These are phyloP conservation scores for Alfaro cultratus DNA, from an alignment of 2,797 vertebrate genomes.

Conservation along the genomic window DNA sequence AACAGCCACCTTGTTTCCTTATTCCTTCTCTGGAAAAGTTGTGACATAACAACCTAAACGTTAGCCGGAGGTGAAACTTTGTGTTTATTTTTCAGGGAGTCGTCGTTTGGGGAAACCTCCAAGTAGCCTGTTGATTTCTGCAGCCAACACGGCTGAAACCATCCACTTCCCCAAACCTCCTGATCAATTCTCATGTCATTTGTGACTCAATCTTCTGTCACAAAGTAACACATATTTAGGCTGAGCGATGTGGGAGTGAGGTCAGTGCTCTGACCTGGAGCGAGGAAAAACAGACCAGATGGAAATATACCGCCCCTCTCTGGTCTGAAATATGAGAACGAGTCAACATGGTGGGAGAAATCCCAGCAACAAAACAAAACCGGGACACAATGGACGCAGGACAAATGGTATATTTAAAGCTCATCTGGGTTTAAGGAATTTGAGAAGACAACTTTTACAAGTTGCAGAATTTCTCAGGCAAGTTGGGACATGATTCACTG, in stretches of 20 bases:
- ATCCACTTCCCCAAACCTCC: conserved; percentile 1
- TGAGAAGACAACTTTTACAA: conserved; percentile 20
- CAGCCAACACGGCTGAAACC: conserved; percentile 11
- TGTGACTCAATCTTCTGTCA: conserved; percentile 15
- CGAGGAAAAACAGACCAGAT: neutral
- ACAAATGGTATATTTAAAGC: conserved; percentile 3
- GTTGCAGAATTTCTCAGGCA: conserved; percentile 56
- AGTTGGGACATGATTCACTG: conserved; percentile 44
- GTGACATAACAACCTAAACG: conserved; percentile 16
- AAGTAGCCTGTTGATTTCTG: conserved; percentile 40
- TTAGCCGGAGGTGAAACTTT: neutral
- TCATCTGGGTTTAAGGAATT: conserved; percentile 16
- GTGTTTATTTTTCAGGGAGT: conserved; percentile 16
- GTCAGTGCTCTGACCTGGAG: neutral
- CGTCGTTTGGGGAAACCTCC: conserved; percentile 31
- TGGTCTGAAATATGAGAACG: conserved; percentile 51
- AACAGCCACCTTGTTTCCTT: neutral
- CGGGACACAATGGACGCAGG: conserved; percentile 14
- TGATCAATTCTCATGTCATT: neutral
- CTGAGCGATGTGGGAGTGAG: neutral
- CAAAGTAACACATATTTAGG: conserved; percentile 11
- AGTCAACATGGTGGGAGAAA: conserved; percentile 2
- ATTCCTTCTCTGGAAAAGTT: neutral
- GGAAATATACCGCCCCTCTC: neutral
- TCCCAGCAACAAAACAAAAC: neutral